Evolutionary conservation across 2,888 invertebrate genomes (phyloP).

Genomic region (Julus scandinavius): DNA sequence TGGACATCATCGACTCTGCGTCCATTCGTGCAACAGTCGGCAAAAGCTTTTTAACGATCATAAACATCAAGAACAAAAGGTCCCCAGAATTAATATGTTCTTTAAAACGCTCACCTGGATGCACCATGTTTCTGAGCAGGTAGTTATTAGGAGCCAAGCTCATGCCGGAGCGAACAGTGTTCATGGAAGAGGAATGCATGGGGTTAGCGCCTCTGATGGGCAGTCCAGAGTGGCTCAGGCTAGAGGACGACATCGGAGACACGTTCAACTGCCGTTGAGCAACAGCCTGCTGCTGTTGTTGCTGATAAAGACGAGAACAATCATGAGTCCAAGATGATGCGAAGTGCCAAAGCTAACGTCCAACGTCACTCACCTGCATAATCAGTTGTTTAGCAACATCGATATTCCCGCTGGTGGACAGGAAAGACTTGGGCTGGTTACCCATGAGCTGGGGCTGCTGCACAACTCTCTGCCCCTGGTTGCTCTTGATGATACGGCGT

Average conservation of each 20-base stretch:
- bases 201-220: conserved; percentile 38
- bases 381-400: conserved; percentile 42
- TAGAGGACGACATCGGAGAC: conserved; percentile 51
- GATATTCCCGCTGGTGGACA: neutral
- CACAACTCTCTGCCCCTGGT: conserved; percentile 37
- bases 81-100: no score
- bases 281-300: neutral
- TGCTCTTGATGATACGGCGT: conserved; percentile 55
- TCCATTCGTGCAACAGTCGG: no score
- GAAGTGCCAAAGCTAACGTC: neutral
- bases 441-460: neutral
- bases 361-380: conserved; percentile 22
- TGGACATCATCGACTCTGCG: no score
- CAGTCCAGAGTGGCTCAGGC: conserved; percentile 30
- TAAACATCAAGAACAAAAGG: no score
- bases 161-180: conserved; percentile 39
- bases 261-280: conserved; percentile 54
- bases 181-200: conserved; percentile 25
- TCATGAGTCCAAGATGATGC: neutral
- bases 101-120: neutral
- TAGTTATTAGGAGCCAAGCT: conserved; percentile 40
- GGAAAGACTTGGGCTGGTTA: conserved; percentile 37
- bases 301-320: neutral
- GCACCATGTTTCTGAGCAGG: conserved; percentile 48
- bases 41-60: no score